These are phyloP conservation scores for Orchestes rusci DNA, from an alignment of 2,888 invertebrate species.

Conservation along the genomic window DNA sequence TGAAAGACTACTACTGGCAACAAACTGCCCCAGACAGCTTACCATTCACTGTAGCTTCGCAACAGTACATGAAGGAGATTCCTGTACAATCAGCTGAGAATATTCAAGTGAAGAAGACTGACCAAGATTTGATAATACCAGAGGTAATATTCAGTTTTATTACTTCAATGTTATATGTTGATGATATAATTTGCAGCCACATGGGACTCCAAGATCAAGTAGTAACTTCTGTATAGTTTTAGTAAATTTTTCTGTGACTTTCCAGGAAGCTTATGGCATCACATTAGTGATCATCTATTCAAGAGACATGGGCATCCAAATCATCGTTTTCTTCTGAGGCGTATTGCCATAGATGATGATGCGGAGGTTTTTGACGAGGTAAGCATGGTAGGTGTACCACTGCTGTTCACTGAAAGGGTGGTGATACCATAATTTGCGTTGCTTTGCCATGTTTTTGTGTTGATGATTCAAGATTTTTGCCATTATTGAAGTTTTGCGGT, in stretches of 20 bases:
- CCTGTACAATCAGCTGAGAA: slow-evolving; percentile 79
- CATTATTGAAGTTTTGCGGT: not conserved
- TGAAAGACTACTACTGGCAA: slow-evolving; percentile 84
- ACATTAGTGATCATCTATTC: slow-evolving; percentile 7
- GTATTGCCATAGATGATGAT: slow-evolving; percentile 20
- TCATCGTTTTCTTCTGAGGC: slow-evolving; percentile 11
- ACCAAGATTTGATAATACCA: slow-evolving; percentile 42
- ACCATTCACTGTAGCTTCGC: slow-evolving; percentile 79
- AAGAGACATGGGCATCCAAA: slow-evolving; percentile 1
- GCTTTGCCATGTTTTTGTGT: too few species aligned
- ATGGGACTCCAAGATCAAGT: too few species aligned
- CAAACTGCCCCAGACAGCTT: slow-evolving; percentile 52
- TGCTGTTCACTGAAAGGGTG: not conserved
- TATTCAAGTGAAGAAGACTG: slow-evolving; percentile 63
- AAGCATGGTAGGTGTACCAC: not conserved
- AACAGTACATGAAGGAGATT: slow-evolving; percentile 72
- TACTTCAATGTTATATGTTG: too few species aligned
- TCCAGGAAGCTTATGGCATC: slow-evolving; percentile 16
- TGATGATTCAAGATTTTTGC: not conserved
- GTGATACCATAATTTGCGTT: too few species aligned
- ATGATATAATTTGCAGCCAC: slow-evolving; percentile 8
- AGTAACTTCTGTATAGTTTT: not conserved
- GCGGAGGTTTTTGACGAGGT: slow-evolving; percentile 22
- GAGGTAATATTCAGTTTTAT: slow-evolving; percentile 18
- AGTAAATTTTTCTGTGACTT: slow-evolving; percentile 6